These are phyloP conservation scores for Drosophila nebulosa DNA, from an alignment of 1,140 invertebrate species.

Conservation along the genomic window DNA sequence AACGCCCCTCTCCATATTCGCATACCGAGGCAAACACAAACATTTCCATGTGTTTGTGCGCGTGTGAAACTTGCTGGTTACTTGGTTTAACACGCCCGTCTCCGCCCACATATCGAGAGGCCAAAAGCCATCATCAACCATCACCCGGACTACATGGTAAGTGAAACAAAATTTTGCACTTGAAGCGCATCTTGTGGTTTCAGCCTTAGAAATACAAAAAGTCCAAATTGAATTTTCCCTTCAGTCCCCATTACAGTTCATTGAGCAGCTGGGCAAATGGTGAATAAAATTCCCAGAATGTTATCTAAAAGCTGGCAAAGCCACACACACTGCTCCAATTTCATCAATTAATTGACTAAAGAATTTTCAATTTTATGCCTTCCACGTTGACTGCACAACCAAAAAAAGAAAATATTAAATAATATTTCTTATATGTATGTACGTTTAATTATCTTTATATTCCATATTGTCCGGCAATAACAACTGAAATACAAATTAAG, in stretches of 20 bases:
- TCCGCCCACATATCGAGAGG: conserved; percentile 26
- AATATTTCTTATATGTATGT: background rate
- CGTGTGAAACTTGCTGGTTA: conserved; percentile 40
- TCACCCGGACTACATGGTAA: background rate
- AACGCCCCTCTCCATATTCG: conserved; percentile 56
- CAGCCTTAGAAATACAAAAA: conserved; percentile 46
- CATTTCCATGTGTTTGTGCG: conserved; percentile 37
- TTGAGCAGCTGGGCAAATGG: conserved; percentile 18
- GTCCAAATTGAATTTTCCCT: conserved; percentile 50
- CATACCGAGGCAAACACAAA: conserved; percentile 52
- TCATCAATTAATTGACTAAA: background rate
- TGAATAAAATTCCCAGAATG: background rate
- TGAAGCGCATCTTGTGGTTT: conserved; percentile 34
- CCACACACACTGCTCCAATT: background rate
- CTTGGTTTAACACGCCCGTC: conserved; percentile 42
- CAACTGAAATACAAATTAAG: no score
- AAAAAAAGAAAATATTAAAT: background rate
- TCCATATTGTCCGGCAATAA: background rate
- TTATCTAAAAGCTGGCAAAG: background rate
- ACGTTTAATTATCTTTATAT: background rate
- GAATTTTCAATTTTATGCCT: background rate
- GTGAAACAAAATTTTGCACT: conserved; percentile 16
- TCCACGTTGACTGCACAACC: background rate
- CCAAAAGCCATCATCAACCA: conserved; percentile 28
- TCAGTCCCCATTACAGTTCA: conserved; percentile 29